phyloP scores from a whole-genome alignment of 2,113 vertebrate genomes.

The Miniopterus natalensis region DNA sequence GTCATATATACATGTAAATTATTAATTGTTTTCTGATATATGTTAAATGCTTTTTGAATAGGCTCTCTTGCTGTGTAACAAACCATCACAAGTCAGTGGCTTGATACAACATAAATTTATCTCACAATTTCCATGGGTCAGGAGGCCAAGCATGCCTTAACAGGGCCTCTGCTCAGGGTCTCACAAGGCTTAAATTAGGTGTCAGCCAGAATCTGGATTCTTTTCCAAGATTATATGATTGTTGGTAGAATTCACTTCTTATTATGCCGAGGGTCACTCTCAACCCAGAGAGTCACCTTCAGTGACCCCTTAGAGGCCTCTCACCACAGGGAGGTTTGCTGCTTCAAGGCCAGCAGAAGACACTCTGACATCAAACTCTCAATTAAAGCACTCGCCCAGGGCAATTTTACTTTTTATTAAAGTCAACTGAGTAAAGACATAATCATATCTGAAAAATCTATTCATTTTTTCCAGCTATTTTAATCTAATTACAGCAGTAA shows the following conservation, averaged over 20 bases:
- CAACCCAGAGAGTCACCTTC: background rate
- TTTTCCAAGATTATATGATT: background rate
- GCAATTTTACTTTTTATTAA: background rate
- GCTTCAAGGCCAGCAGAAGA: background rate
- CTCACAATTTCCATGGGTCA: background rate
- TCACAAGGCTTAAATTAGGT: background rate
- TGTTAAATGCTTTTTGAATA: background rate
- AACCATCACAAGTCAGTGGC: background rate
- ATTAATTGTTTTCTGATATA: background rate
- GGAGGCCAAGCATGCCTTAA: background rate
- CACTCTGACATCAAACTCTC: background rate
- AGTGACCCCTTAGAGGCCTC: background rate
- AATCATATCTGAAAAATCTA: background rate
- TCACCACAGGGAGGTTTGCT: background rate
- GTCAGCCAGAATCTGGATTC: background rate
- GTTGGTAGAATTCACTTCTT: background rate
- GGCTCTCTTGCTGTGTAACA: background rate
- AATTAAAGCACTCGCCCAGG: background rate
- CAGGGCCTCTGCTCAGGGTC: background rate
- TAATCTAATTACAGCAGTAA: background rate
- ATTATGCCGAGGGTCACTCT: background rate
- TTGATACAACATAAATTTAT: background rate
- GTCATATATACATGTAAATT: background rate
- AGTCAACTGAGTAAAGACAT: background rate
- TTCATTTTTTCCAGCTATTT: background rate